Percentiles rank a stretch among this genome's conserved stretches.
These are phyloP conservation scores for Copidosoma aretas DNA, from an alignment of 2,888 invertebrate species.

Conservation along the genomic window DNA sequence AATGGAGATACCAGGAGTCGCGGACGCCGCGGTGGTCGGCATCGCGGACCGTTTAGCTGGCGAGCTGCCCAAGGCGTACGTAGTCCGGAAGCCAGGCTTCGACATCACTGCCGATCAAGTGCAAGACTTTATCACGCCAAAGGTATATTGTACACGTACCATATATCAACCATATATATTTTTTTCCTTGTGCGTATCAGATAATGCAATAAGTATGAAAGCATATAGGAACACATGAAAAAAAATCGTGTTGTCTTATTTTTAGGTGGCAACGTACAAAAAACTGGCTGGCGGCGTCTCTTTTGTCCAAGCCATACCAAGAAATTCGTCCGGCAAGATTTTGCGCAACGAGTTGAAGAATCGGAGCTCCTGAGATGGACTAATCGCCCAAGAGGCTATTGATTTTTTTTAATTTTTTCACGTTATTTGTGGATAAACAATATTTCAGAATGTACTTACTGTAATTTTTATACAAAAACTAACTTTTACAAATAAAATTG, in stretches of 20 bases:
- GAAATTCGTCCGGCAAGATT: constrained; percentile 80
- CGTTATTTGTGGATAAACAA: too few relatives aligned
- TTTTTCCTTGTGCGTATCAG: neutral
- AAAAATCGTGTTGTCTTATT: constrained; percentile 1
- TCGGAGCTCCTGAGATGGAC: neutral
- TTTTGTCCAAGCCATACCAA: constrained; percentile 75
- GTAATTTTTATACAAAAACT: too few relatives aligned
- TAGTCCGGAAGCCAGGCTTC: constrained; percentile 69
- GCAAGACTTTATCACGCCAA: constrained; percentile 68
- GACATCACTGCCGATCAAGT: constrained; percentile 68
- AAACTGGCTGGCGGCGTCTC: constrained; percentile 74
- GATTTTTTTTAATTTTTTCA: too few relatives aligned
- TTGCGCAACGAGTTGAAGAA: constrained; percentile 67
- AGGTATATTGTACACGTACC: constrained; percentile 49
- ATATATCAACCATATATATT: too few relatives aligned
- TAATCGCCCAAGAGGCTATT: too few relatives aligned
- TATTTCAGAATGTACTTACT: too few relatives aligned
- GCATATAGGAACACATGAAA: neutral
- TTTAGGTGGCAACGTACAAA: constrained; percentile 72
- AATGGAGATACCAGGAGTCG: constrained; percentile 73
- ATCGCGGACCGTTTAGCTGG: constrained; percentile 74
- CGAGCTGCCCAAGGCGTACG: constrained; percentile 78
- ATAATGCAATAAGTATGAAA: too few relatives aligned
- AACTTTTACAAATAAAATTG: too few relatives aligned
- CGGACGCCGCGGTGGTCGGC: constrained; percentile 82